Conservation (phyloP, 2,113 vertebrate species). For the Hymenochirus boettgeri region DNA sequence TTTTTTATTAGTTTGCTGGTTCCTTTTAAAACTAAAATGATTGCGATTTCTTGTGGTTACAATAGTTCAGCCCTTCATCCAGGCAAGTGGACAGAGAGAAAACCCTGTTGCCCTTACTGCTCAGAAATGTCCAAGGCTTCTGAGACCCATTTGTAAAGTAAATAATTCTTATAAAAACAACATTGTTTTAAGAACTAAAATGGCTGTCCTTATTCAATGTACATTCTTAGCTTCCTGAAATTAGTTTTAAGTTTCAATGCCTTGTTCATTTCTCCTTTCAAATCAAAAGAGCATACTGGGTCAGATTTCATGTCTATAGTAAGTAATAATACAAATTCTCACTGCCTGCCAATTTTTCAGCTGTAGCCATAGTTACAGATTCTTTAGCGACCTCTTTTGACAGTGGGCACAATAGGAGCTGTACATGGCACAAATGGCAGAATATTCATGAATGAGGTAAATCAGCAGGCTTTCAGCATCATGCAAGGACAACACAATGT, state of each 20-base stretch:
- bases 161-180: too few relatives aligned
- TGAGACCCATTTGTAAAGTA: too few relatives aligned
- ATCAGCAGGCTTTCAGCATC: background rate
- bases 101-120: too few relatives aligned
- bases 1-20: too few relatives aligned
- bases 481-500: background rate
- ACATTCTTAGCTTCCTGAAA: background rate
- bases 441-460: background rate
- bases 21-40: too few relatives aligned
- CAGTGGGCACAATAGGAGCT: background rate
- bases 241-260: background rate
- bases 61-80: too few relatives aligned
- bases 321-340: slow-evolving; percentile 13
- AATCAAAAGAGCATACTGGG: slow-evolving; percentile 1
- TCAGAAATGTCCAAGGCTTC: too few relatives aligned
- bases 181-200: too few relatives aligned
- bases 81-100: too few relatives aligned
- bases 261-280: background rate
- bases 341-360: slow-evolving; percentile 15
- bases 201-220: too few relatives aligned
- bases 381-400: background rate
- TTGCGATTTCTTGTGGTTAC: too few relatives aligned
- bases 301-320: slow-evolving; percentile 15
- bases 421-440: background rate
- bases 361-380: slow-evolving; percentile 31